phyloP scores from a whole-genome alignment of 2,113 vertebrate species.

The Hypanus sabinus region DNA sequence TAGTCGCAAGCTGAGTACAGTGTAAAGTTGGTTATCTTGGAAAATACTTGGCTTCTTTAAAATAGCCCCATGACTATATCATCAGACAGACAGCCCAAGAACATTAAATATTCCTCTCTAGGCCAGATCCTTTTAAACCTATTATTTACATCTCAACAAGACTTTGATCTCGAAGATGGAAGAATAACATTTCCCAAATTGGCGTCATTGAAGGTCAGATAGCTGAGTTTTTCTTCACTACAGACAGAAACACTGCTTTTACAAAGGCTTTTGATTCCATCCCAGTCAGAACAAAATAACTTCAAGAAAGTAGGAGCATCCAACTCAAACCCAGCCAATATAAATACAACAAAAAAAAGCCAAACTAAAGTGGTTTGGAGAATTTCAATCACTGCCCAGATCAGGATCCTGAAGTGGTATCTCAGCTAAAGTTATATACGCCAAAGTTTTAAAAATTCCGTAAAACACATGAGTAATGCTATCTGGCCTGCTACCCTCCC shows the following conservation, averaged over 20 bases:
- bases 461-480: not conserved
- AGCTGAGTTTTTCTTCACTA: not conserved
- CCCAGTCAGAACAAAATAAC: not conserved
- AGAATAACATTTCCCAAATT: slow-evolving; percentile 9
- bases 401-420: not conserved
- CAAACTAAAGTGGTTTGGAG: not conserved
- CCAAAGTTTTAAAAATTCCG: not conserved
- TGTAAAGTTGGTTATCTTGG: not conserved
- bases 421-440: not conserved
- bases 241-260: not conserved
- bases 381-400: not conserved
- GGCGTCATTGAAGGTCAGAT: not conserved
- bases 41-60: not conserved
- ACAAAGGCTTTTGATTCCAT: not conserved
- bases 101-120: not conserved
- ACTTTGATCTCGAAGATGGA: not conserved
- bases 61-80: not conserved
- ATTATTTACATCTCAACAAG: slow-evolving; percentile 1
- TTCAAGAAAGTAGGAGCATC: not conserved
- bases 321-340: not conserved
- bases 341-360: not conserved
- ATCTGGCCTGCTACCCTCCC: not conserved
- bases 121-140: not conserved
- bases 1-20: not conserved
- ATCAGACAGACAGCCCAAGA: not conserved